These are phyloP conservation scores for Alligator mississippiensis DNA, from an alignment of 2,113 vertebrate genomes.

Conservation along the genomic window DNA sequence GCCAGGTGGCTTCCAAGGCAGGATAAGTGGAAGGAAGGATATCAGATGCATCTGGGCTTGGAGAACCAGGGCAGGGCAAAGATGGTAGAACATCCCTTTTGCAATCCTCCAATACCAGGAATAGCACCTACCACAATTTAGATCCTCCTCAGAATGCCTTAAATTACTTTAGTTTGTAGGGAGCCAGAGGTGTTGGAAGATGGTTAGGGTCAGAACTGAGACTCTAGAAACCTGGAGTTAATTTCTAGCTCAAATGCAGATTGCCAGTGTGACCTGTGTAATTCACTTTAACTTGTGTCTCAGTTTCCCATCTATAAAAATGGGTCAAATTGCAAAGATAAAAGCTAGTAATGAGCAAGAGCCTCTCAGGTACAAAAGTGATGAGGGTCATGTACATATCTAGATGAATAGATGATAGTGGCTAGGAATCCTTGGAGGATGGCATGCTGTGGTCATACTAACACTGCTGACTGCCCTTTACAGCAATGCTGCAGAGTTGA, in stretches of 20 bases:
- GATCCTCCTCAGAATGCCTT: not conserved
- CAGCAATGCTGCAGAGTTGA: not conserved
- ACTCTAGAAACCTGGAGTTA: not conserved
- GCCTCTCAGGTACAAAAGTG: not conserved
- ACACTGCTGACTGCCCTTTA: too few species aligned
- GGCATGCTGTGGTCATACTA: not conserved
- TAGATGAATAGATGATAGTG: not conserved
- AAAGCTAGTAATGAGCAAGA: accelerated
- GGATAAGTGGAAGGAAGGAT: not conserved
- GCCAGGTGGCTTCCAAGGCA: not conserved
- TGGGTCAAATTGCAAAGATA: accelerated
- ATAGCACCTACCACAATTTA: not conserved
- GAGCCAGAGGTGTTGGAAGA: not conserved
- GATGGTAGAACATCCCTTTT: not conserved
- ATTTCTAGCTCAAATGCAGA: not conserved
- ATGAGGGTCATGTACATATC: not conserved
- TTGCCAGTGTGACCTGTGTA: not conserved
- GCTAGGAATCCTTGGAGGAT: not conserved
- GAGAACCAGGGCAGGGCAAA: not conserved
- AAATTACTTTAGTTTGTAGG: not conserved
- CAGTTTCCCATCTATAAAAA: not conserved
- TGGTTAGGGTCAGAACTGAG: not conserved
- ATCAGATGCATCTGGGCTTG: not conserved
- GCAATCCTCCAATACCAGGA: too few species aligned
- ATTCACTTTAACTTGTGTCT: not conserved